Conservation (phyloP, 2,113 vertebrate species). For the Oncorhynchus clarkii region DNA sequence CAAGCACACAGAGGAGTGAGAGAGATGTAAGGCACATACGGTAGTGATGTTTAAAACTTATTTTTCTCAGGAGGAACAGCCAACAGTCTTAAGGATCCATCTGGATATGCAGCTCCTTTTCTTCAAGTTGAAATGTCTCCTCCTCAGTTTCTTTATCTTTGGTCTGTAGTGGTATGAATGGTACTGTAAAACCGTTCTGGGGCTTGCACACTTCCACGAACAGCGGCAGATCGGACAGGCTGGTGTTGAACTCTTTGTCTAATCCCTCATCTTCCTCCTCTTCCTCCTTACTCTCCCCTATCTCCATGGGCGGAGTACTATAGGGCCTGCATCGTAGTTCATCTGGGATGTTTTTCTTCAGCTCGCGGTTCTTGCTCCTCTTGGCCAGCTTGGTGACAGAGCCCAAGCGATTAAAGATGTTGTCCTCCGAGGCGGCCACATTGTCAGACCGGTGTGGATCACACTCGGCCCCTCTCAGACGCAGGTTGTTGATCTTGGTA, state of each 20-base stretch:
- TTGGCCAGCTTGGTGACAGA: slow-evolving; percentile 83
- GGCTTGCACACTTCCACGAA: slow-evolving; percentile 78
- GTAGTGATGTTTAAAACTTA: slow-evolving; percentile 35
- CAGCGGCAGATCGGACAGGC: slow-evolving; percentile 80
- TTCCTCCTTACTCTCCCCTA: slow-evolving; percentile 69
- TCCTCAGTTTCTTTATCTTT: slow-evolving; percentile 82
- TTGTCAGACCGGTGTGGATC: slow-evolving; percentile 71
- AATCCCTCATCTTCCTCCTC: slow-evolving; percentile 73
- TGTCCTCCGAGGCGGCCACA: slow-evolving; percentile 83
- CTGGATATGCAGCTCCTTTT: slow-evolving; percentile 59
- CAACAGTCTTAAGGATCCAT: slow-evolving; percentile 49
- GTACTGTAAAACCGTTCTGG: slow-evolving; percentile 77
- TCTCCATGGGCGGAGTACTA: slow-evolving; percentile 72
- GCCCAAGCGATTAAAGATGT: slow-evolving; percentile 92
- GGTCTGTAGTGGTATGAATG: slow-evolving; percentile 74
- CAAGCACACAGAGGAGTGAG: slow-evolving; percentile 35
- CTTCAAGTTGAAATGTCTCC: slow-evolving; percentile 63
- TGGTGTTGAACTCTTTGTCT: slow-evolving; percentile 84
- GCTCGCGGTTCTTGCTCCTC: slow-evolving; percentile 83
- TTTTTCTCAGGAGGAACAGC: not conserved
- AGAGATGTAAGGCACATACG: slow-evolving; percentile 66
- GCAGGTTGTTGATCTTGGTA: slow-evolving; percentile 88
- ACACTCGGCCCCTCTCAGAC: slow-evolving; percentile 76
- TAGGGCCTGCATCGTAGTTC: slow-evolving; percentile 82
- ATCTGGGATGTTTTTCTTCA: slow-evolving; percentile 86